phyloP scores from a whole-genome alignment of 2,888 invertebrate species.

The Globia sparganii region DNA sequence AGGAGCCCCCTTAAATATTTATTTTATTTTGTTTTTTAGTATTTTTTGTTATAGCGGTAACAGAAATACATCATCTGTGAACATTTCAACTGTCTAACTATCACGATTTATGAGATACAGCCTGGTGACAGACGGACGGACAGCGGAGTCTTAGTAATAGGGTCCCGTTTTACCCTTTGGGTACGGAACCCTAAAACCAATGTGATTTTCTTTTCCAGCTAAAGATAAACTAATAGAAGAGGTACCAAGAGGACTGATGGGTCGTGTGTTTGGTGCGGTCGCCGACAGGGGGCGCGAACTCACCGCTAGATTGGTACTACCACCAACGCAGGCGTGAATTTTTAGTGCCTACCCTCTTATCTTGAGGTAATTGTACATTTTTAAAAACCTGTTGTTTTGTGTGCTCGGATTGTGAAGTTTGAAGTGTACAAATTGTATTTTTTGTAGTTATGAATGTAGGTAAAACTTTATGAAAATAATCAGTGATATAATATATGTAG shows the following conservation, averaged over 20 bases:
- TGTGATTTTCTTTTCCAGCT: constrained; percentile 51
- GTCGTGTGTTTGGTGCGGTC: constrained; percentile 83
- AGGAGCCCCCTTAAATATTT: no score
- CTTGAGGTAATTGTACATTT: constrained; percentile 5
- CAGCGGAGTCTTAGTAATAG: no score
- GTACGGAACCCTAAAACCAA: no score
- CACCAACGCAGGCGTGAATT: constrained; percentile 72
- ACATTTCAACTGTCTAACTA: no score
- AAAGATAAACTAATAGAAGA: constrained; percentile 69
- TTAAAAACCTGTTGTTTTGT: background rate
- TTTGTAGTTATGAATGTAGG: background rate
- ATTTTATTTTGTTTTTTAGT: no score
- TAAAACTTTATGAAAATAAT: background rate
- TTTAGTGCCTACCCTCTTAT: background rate
- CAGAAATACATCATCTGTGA: no score
- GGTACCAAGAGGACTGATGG: constrained; percentile 77
- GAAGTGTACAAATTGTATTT: background rate
- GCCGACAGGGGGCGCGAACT: constrained; percentile 84
- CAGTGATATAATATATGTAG: constrained; percentile 4
- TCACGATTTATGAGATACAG: no score
- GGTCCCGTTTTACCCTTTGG: no score
- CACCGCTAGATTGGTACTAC: constrained; percentile 80
- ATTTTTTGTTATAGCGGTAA: no score
- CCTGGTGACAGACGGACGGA: no score
- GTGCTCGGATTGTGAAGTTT: background rate